These are phyloP conservation scores for Morelia viridis DNA, from an alignment of 2,797 vertebrate genomes.

Conservation along the genomic window DNA sequence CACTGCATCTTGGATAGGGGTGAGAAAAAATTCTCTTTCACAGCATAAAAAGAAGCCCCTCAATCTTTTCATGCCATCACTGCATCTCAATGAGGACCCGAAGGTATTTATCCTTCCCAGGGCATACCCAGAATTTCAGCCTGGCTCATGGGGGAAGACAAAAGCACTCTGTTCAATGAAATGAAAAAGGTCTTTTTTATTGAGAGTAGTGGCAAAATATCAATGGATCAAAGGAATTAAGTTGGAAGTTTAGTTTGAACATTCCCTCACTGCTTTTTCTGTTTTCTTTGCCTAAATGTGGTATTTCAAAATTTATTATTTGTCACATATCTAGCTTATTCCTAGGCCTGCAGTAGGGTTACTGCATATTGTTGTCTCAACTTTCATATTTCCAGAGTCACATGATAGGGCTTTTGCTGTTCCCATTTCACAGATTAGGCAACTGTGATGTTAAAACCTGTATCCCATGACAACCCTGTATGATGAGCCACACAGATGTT, in stretches of 20 bases:
- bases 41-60: background rate
- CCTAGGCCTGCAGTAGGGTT: background rate
- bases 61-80: background rate
- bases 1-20: background rate
- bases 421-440: background rate
- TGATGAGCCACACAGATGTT: background rate
- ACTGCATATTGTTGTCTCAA: background rate
- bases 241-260: background rate
- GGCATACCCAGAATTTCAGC: background rate
- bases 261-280: background rate
- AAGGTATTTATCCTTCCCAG: conserved; percentile 10
- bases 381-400: background rate
- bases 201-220: background rate
- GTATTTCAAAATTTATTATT: background rate
- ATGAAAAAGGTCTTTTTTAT: background rate
- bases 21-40: background rate
- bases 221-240: background rate
- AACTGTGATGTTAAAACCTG: background rate
- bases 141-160: background rate
- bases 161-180: background rate
- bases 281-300: background rate
- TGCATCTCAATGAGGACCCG: conserved; percentile 23
- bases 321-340: background rate
- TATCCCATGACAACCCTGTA: background rate
- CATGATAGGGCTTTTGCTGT: background rate